phyloP scores from a whole-genome alignment of 2,113 vertebrate genomes.

The Ahaetulla prasina region DNA sequence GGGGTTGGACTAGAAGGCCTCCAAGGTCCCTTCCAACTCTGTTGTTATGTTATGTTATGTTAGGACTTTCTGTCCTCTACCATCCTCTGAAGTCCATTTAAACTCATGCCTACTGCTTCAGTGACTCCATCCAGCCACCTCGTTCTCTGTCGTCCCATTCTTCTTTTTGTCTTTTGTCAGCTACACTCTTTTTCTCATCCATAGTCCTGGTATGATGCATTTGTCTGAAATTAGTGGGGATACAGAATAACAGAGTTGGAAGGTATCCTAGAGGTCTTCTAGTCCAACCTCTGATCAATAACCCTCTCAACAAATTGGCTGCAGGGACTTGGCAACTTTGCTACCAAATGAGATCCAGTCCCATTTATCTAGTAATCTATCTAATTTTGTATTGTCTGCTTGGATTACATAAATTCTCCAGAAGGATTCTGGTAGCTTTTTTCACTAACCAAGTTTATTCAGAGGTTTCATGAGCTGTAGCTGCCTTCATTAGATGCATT shows the following conservation, averaged over 20 bases:
- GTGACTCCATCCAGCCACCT: too few species aligned
- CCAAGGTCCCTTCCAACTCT: too few species aligned
- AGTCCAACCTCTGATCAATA: not conserved
- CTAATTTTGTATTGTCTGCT: not conserved
- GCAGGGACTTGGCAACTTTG: not conserved
- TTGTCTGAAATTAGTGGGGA: not conserved
- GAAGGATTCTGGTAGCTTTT: not conserved
- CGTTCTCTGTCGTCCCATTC: too few species aligned
- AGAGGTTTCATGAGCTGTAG: not conserved
- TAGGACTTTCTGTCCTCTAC: too few species aligned
- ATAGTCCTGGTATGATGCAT: not conserved
- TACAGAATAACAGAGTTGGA: not conserved
- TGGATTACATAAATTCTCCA: not conserved
- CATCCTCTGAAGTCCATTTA: too few species aligned
- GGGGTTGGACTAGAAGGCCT: too few species aligned
- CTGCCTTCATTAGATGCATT: not conserved
- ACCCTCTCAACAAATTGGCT: not conserved
- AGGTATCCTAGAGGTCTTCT: not conserved
- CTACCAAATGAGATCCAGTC: not conserved
- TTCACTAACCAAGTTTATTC: not conserved
- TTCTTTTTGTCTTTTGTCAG: too few species aligned
- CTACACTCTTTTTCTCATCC: not conserved
- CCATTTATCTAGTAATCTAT: not conserved
- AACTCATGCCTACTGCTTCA: too few species aligned
- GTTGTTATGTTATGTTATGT: too few species aligned